Evolutionary conservation across 37 sponge, comb jelly and placozoan genomes (phyloP), one percentile per base, ranked within the genome.

Genomic region (Agelas oroides): DNA sequence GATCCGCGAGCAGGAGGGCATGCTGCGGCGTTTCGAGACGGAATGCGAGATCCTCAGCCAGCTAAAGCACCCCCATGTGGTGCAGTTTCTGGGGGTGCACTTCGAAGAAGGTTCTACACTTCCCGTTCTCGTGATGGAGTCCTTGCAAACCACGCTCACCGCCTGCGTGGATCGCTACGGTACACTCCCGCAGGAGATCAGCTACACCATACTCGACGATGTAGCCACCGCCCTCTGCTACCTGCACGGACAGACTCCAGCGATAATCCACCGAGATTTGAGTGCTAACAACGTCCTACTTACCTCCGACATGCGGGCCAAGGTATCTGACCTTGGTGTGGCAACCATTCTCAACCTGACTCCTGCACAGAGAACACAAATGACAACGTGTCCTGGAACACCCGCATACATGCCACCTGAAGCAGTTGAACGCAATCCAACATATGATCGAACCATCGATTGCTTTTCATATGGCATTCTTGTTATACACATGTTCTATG

Each of bases 211-310:
- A 20, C 60, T 87, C 27, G 32, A 34, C 30, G 80, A 87, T 53
- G 80, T 87, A 0, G 80, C 80, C 19, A 31, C 32, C 27, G 87
- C 78, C 54, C 61, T 87, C 34, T 46, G 27, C 62, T 87, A 79
- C 65, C 65, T 87, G 5, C 87, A 87, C 66, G 33, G 35, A 18
- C 73, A 60, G 20, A 21, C 17, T 3, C 80, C 80, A 17, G 35
- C 65, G 11, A 37, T 87, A 19, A 71, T 79, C 13, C 87, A 87
- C 61, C 80, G 87, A 17, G 87, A 87, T 28, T 74, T 87, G 21
- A 73, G 54, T 33, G 59, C 87, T 16, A 87, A 87, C 46, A 87
- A 87, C 58, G 71, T 87, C 37, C 71, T 87, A 1, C n/a, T 87
- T 16, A 52, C 46, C 17, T 59, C 31, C 58, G 61, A 56, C 53